Base-by-base conservation (phyloP, 2,113 vertebrate species). In the Trichomycterus rosablanca region DNA sequence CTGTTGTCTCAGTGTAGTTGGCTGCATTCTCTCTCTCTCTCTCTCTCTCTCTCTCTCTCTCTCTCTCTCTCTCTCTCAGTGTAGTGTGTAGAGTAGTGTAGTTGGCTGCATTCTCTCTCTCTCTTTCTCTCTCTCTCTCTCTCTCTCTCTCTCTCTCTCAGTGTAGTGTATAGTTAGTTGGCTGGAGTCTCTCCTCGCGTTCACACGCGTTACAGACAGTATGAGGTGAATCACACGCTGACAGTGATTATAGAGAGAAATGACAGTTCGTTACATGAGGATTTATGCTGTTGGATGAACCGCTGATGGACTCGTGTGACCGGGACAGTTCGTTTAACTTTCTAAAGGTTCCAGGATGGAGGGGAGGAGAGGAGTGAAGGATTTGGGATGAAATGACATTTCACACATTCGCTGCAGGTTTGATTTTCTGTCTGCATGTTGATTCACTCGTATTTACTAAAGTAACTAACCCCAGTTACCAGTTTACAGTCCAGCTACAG, bases 331-430 rank as follows among this genome's bases (percentile, higher is more conserved):
- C n/a, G 42, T 56, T 23, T 68, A 52, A n/a, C 1, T 40, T 40
- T 63, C 50, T 28, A 23, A 39, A 51, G 42, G 24, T 28, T 37
- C 26, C 42, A 49, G 20, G 52, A 66, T 67, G 74, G 69, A 69
- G 68, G 22, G 57, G 42, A 39, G 28, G 35, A 32, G 37, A 45
- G 20, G 61, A 35, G 30, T 22, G 30, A 30, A 32, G 26, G 11
- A 23, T 15, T 44, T 16, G 12, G 35, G 52, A 55, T 23, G 24
- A 58, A 10, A 3, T 20, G 16, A 22, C 12, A 8, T 23, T 15
- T 55, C 35, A 42, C 8, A n/a, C 35, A 34, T 57, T 22, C 11
- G 24, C n/a, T 18, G 16, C 55, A 58, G 55, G 55, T 58, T n/a
- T 32, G 55, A 30, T 30, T 30, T 7, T 4, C 26, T 4, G 12